phyloP scores from a whole-genome alignment of 2,113 vertebrate genomes.

The Stegastes partitus region DNA sequence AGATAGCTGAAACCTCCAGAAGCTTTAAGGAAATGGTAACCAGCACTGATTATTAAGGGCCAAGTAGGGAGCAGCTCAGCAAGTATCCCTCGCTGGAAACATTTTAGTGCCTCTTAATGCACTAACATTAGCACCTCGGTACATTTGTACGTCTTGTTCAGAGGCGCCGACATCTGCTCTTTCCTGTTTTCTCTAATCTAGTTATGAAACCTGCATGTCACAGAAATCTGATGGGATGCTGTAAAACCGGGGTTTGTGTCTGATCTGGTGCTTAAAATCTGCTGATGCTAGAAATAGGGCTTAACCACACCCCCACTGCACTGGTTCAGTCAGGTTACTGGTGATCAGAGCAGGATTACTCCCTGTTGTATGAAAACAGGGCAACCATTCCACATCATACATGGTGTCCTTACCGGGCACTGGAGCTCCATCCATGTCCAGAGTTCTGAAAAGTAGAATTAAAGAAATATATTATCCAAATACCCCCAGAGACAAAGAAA shows the following conservation, averaged over 20 bases:
- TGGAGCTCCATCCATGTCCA: not conserved
- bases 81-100: slow-evolving; percentile 22
- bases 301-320: slow-evolving; percentile 11
- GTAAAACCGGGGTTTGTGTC: slow-evolving; percentile 36
- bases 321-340: slow-evolving; percentile 28
- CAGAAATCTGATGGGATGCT: slow-evolving; percentile 17
- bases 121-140: slow-evolving; percentile 27
- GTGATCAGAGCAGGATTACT: slow-evolving; percentile 27
- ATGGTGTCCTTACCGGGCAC: not conserved
- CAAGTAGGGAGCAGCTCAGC: slow-evolving; percentile 14
- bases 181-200: slow-evolving; percentile 23
- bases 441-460: not conserved
- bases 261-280: slow-evolving; percentile 49
- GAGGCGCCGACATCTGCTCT: not conserved
- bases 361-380: not conserved
- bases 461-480: slow-evolving; percentile 31
- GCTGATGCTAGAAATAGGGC: slow-evolving; percentile 48
- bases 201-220: slow-evolving; percentile 31
- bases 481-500: slow-evolving; percentile 10
- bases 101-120: slow-evolving; percentile 37
- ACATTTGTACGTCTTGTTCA: slow-evolving; percentile 22
- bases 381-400: not conserved
- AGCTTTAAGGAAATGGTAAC: slow-evolving; percentile 39
- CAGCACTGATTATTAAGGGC: slow-evolving; percentile 35
- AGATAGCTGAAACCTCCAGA: slow-evolving; percentile 34